Conservation (phyloP, 1,140 invertebrate species). For the Lordiphosa mommai region DNA sequence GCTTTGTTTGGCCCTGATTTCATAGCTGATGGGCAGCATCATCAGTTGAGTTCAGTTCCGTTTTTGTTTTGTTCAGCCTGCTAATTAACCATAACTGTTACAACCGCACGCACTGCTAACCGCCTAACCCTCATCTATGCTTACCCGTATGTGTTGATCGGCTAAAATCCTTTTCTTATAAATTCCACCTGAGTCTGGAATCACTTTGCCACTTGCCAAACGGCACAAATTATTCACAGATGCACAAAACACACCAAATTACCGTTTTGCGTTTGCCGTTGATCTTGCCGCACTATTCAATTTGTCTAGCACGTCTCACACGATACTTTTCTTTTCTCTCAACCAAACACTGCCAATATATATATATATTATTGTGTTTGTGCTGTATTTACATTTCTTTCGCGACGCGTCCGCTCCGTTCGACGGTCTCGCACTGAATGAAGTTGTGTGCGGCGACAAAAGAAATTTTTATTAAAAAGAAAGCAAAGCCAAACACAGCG, state of each 20-base stretch:
- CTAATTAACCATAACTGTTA: constrained; percentile 44
- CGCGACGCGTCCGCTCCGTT: constrained; percentile 62
- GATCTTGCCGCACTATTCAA: constrained; percentile 55
- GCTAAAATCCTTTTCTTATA: constrained; percentile 29
- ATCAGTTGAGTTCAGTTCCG: not conserved
- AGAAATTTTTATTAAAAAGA: constrained; percentile 79
- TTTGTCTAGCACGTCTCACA: constrained; percentile 63
- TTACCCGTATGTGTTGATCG: constrained; percentile 18
- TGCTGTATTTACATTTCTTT: constrained; percentile 53
- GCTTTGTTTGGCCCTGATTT: constrained; percentile 31
- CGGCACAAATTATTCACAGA: constrained; percentile 23
- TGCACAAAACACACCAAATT: constrained; percentile 39
- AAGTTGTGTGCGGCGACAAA: constrained; percentile 56
- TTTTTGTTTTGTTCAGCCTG: constrained; percentile 23
- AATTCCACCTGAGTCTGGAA: not conserved
- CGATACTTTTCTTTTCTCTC: constrained; percentile 51
- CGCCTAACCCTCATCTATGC: constrained; percentile 31
- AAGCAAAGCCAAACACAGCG: constrained; percentile 46
- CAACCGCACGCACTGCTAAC: constrained; percentile 17
- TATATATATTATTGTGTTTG: constrained; percentile 44
- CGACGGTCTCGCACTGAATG: constrained; percentile 74
- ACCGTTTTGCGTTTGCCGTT: constrained; percentile 70
- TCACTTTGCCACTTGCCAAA: constrained; percentile 3
- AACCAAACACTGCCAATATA: constrained; percentile 15
- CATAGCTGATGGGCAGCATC: constrained; percentile 25